Conservation (phyloP, 2,113 vertebrate species). For the Eleginops maclovinus region DNA sequence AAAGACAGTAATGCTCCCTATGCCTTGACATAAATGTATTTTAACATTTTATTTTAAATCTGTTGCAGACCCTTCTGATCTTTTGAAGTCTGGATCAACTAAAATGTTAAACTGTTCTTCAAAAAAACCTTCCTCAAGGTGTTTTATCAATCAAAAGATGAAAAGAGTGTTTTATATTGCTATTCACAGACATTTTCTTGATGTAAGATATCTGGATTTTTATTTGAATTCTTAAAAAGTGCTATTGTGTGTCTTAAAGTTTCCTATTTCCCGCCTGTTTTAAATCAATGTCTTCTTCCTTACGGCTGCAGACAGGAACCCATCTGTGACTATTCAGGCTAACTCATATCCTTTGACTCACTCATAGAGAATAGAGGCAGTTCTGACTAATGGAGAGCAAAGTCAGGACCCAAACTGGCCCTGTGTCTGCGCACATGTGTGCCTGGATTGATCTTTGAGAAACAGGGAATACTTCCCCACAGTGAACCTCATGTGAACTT, state of each 20-base stretch:
- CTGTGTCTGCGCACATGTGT: conserved; percentile 48
- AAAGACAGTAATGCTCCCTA: not conserved
- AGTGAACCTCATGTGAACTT: conserved; percentile 67
- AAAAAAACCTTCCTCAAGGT: not conserved
- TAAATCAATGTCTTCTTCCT: conserved; percentile 43
- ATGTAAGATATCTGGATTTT: conserved; percentile 32
- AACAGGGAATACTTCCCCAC: conserved; percentile 44
- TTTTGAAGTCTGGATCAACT: not conserved
- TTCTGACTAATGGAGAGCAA: conserved; percentile 42
- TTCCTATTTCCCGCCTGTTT: conserved; percentile 45
- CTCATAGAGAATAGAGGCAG: conserved; percentile 35
- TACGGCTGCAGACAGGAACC: conserved; percentile 16
- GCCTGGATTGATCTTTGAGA: conserved; percentile 58
- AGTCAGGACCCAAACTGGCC: conserved; percentile 37
- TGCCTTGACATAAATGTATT: not conserved
- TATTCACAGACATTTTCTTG: not conserved
- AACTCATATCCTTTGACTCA: conserved; percentile 64
- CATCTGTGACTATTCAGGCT: conserved; percentile 45
- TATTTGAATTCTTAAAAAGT: conserved; percentile 20
- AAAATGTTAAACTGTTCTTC: not conserved
- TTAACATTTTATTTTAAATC: not conserved
- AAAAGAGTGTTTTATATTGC: conserved; percentile 14
- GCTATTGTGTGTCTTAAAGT: not conserved
- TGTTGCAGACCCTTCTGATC: not conserved
- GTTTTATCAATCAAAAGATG: conserved; percentile 27